A percentile compares a stretch with the other conserved stretches of the same genome.
Evolutionary conservation across 2,113 vertebrate genomes (phyloP).

Genomic region (Pagrus major): DNA sequence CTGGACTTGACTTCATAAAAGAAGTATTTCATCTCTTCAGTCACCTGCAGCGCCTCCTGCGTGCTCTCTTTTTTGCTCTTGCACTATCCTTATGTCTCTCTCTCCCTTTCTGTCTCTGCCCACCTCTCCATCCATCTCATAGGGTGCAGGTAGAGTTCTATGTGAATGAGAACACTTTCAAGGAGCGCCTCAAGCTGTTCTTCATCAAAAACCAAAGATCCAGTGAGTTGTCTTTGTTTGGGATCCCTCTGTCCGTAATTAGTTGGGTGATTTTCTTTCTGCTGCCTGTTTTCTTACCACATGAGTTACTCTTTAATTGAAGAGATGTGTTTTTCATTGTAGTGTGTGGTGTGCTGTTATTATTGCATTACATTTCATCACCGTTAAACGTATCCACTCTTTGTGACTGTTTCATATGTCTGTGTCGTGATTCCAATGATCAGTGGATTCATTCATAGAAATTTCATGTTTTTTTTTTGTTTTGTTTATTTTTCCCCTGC

Average conservation of each 20-base stretch:
- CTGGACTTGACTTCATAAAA: conserved; percentile 25
- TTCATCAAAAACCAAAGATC: conserved; percentile 93
- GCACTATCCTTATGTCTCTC: conserved; percentile 23
- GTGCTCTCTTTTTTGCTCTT: neutral
- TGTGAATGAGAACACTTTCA: conserved; percentile 90
- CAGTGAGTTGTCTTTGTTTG: conserved; percentile 81
- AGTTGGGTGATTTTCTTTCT: neutral
- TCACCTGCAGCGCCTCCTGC: conserved; percentile 5
- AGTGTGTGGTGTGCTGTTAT: conserved; percentile 3
- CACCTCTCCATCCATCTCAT: conserved; percentile 49
- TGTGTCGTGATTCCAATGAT: neutral
- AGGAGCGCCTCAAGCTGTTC: conserved; percentile 90
- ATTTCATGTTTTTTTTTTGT: neutral
- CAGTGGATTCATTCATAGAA: neutral
- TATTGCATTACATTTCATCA: conserved; percentile 61
- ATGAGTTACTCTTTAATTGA: neutral
- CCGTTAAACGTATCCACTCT: conserved; percentile 29
- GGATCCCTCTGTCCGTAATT: conserved; percentile 20
- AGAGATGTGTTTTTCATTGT: conserved; percentile 18
- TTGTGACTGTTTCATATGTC: conserved; percentile 1
- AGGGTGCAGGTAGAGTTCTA: conserved; percentile 91
- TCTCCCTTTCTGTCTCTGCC: conserved; percentile 28
- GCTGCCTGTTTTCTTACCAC: conserved; percentile 4
- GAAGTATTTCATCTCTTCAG: conserved; percentile 10
- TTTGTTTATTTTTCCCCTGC: neutral